phyloP scores from a whole-genome alignment of 2,888 invertebrate species.

The Celastrina argiolus region DNA sequence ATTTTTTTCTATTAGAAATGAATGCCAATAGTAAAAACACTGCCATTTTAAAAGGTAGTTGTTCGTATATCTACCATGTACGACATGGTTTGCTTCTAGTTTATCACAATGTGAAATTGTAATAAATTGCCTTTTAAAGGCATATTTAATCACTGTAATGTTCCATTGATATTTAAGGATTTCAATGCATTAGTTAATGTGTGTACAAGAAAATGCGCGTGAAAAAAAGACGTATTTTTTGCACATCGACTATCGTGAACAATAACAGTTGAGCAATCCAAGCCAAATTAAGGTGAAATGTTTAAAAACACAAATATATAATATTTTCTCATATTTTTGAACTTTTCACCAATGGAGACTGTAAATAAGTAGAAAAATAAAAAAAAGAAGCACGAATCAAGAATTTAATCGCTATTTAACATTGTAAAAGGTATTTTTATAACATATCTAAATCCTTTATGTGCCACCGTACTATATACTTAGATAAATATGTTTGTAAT shows the following conservation, averaged over 20 bases:
- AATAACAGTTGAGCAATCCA: too few species aligned
- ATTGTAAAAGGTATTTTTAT: conserved; percentile 28
- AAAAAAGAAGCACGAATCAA: background rate
- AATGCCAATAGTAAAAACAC: background rate
- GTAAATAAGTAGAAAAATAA: background rate
- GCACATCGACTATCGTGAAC: too few species aligned
- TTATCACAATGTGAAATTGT: too few species aligned
- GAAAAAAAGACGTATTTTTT: too few species aligned
- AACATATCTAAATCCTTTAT: conserved; percentile 24
- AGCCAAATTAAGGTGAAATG: too few species aligned
- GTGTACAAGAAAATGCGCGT: too few species aligned
- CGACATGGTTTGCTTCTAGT: background rate
- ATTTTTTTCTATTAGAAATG: background rate
- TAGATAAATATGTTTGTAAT: conserved; percentile 17
- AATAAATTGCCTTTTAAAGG: too few species aligned
- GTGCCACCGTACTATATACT: conserved; percentile 27
- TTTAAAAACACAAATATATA: background rate
- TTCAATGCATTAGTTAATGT: too few species aligned
- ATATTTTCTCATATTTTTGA: background rate
- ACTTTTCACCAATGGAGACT: background rate
- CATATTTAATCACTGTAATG: too few species aligned
- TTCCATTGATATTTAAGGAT: too few species aligned
- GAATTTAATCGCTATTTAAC: conserved; percentile 4
- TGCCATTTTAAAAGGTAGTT: conserved; percentile 11
- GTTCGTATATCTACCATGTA: background rate